Percentiles rank a stretch among this genome's conserved stretches.
These are phyloP conservation scores for Leptonema lineaticorne DNA, from an alignment of 1,140 invertebrate species.

Conservation along the genomic window DNA sequence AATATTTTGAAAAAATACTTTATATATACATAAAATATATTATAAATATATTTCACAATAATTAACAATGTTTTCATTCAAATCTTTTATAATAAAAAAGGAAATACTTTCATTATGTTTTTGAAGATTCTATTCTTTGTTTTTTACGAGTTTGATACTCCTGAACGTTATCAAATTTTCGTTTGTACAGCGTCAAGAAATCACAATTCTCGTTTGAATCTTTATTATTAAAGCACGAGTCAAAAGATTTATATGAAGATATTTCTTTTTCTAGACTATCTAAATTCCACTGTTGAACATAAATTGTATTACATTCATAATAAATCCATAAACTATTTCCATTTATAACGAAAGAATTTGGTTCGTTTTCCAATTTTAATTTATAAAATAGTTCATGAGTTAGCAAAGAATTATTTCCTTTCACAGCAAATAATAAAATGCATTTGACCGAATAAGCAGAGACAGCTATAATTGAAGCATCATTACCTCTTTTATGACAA, in stretches of 20 bases:
- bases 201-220: background rate
- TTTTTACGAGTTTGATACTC: constrained; percentile 77
- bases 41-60: too few species aligned
- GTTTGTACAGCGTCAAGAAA: constrained; percentile 63
- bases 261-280: background rate
- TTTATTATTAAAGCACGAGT: background rate
- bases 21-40: too few species aligned
- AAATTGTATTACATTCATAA: background rate
- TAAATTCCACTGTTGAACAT: background rate
- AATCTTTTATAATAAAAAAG: too few species aligned
- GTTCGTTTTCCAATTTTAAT: constrained; percentile 19
- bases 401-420: constrained; percentile 4
- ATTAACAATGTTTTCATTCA: too few species aligned
- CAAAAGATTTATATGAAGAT: background rate
- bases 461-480: constrained; percentile 42
- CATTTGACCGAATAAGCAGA: constrained; percentile 21
- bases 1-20: too few species aligned
- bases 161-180: constrained; percentile 74
- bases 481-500: constrained; percentile 48
- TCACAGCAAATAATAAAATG: constrained; percentile 23
- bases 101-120: too few species aligned
- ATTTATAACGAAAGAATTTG: constrained; percentile 15
- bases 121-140: constrained; percentile 47
- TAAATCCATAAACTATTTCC: constrained; percentile 23
- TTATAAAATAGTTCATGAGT: constrained; percentile 11